Evolutionary conservation across 1,140 invertebrate species (phyloP).

Genomic region (Trachymyrmex cornetzi): DNA sequence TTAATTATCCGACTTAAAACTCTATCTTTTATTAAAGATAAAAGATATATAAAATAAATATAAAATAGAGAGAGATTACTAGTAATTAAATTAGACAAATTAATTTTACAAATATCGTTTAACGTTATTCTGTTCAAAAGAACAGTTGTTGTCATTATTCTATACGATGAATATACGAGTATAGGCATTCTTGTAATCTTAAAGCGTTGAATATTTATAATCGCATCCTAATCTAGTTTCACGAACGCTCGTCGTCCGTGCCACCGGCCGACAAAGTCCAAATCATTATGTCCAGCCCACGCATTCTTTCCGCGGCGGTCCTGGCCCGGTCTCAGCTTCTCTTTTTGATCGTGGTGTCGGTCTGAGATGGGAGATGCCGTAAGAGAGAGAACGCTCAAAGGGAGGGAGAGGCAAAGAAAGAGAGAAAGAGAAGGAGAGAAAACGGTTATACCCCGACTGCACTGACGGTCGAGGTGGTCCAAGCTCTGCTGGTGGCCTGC

Average conservation of each 20-base stretch:
- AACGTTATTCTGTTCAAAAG: constrained; percentile 4
- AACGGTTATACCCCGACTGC: constrained; percentile 64
- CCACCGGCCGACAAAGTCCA: constrained; percentile 80
- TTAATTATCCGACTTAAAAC: background rate
- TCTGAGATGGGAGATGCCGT: constrained; percentile 59
- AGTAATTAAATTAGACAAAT: background rate
- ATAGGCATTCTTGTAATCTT: constrained; percentile 4
- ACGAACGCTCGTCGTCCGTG: constrained; percentile 59
- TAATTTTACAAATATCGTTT: background rate
- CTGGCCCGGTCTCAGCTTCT: constrained; percentile 71
- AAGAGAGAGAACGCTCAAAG: constrained; percentile 40
- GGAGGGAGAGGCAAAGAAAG: background rate
- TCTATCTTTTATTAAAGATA: background rate
- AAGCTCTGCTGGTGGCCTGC: constrained; percentile 86
- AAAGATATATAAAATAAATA: background rate
- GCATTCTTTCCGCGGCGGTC: constrained; percentile 82
- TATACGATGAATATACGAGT: background rate
- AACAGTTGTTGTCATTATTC: background rate
- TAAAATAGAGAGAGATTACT: background rate
- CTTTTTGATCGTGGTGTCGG: constrained; percentile 74
- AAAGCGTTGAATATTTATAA: constrained; percentile 66
- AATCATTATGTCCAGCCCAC: constrained; percentile 84
- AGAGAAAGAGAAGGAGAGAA: constrained; percentile 45
- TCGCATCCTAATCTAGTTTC: constrained; percentile 70
- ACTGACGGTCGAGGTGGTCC: constrained; percentile 84